Base-by-base conservation (phyloP, 2,888 invertebrate genomes). In the Adelphocoris suturalis region DNA sequence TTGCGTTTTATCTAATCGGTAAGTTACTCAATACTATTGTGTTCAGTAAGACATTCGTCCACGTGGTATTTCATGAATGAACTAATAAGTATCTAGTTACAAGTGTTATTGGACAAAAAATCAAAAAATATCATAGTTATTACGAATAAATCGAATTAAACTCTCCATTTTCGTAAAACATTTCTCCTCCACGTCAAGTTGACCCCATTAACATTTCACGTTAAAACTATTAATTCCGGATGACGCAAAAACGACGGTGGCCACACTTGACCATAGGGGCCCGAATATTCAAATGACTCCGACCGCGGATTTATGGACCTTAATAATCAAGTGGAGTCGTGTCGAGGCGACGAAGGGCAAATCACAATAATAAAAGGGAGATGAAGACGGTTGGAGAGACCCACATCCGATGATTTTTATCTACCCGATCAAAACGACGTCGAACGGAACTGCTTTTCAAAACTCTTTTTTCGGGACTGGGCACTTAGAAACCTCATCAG, bases 201-300 rank as follows among this genome's bases (percentile, higher is more conserved):
- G 19, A 68, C 23, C 68, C 68, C 68, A 68, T 68, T 68, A 68
- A 23, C 68, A 68, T 68, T 68, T 68, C 68, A 68, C 68, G 68
- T 68, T 23, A 68, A 68, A 68, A 68, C n/a, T 19, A 19, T 68
- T 19, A 68, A 68, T 68, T 19, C 12, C 23, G 23, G 12, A 23
- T 68, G 68, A 68, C 68, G 68, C 68, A 68, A 68, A 68, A 68
- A 68, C 68, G 68, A 68, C 68, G 68, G 68, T 68, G 68, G 68
- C 68, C 23, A 12, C 68, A 68, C 68, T 68, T 68, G 68, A 68
- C 68, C 68, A 68, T 68, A 68, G 68, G 68, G 68, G 68, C 23
- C 23, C 23, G 68, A 23, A 68, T 12, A 23, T 23, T 68, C 23
- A 19, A 68, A 68, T 23, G 19, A 23, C 23, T 23, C 23, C 23